A percentile compares a stretch with the other conserved stretches of the same genome.
These are phyloP conservation scores for Nowickia ferox DNA, from an alignment of 2,888 invertebrate genomes.

Conservation along the genomic window DNA sequence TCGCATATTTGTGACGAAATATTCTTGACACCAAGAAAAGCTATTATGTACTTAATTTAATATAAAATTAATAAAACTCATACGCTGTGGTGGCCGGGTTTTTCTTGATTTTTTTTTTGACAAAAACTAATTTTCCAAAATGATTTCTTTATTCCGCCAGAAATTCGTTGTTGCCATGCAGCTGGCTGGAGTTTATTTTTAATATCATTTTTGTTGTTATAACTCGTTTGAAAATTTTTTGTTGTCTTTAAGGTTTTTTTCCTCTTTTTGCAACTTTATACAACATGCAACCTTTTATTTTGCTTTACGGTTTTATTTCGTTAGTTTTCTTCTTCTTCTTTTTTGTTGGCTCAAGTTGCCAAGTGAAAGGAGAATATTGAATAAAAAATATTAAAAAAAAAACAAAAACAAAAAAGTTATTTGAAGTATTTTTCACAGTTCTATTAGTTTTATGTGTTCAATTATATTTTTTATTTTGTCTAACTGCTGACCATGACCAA, in stretches of 20 bases:
- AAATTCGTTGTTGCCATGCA: constrained; percentile 57
- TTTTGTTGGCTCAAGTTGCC: constrained; percentile 48
- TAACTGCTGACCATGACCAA: constrained; percentile 72
- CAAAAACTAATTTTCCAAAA: constrained; percentile 1
- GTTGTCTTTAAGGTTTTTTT: constrained; percentile 53
- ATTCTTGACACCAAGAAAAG: not conserved
- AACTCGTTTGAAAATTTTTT: constrained; percentile 54
- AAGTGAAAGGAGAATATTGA: constrained; percentile 70
- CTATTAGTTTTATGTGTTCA: constrained; percentile 49
- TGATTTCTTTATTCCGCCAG: not conserved
- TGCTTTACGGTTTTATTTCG: constrained; percentile 54
- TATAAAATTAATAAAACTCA: constrained; percentile 38
- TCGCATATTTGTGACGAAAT: not conserved
- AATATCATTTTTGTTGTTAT: constrained; percentile 39
- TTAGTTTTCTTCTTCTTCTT: constrained; percentile 22
- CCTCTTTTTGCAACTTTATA: constrained; percentile 13
- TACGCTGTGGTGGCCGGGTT: constrained; percentile 9
- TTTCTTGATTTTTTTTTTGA: not conserved
- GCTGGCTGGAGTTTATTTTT: constrained; percentile 29
- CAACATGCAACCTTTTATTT: constrained; percentile 62
- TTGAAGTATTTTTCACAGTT: constrained; percentile 61
- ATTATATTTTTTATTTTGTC: constrained; percentile 46
- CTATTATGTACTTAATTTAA: not conserved
- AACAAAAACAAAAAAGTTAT: constrained; percentile 37
- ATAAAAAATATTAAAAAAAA: no score